Base-by-base conservation (phyloP, 64 coral and sea anemone genomes). In the Porites australiensis region DNA sequence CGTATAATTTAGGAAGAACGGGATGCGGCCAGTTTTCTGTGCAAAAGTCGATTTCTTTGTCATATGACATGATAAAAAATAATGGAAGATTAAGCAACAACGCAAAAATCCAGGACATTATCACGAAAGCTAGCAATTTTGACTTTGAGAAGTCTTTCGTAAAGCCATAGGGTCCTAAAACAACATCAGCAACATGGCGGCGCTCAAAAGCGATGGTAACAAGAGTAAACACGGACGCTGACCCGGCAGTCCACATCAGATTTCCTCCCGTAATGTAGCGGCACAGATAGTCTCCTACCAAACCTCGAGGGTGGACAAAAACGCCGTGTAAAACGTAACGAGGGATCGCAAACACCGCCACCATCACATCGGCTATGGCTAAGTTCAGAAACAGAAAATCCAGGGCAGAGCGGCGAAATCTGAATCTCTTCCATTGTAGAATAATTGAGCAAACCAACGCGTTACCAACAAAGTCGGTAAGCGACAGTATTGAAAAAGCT, bases 11-110 rank as follows among this genome's bases (percentile, higher is more conserved):
- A 50, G 81, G 81, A 47, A 84, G 81, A 6, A 84, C 4, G 20
- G 61, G 18, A 10, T 68, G 20, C 2, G 63, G 45, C 81, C 81
- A 84, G 9, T 67, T 84, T 69, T 84, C 81, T 14, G 69, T 27
- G 43, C 81, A 84, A 68, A 84, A 84, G 19, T 84, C 46, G 11
- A 44, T 84, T 84, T 19, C 11, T 48, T 51, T 19, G 19, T 84
- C 81, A n/a, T 68, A 84, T 21, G 81, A 84, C 81, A 84, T 84
- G 58, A 84, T 52, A 20, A 69, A 84, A 84, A 84, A 84, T 20
- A 84, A 18, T 6, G 81, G 81, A 12, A 84, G 63, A 69, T 84
- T 84, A 1, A 84, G 63, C 45, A 84, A 44, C 16, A 19, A 13
- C n/a, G 81, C 61, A 18, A 68, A 84, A 46, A 15, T 22, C 81